Conservation (phyloP, 2,113 vertebrate species). For the Nicator chloris region DNA sequence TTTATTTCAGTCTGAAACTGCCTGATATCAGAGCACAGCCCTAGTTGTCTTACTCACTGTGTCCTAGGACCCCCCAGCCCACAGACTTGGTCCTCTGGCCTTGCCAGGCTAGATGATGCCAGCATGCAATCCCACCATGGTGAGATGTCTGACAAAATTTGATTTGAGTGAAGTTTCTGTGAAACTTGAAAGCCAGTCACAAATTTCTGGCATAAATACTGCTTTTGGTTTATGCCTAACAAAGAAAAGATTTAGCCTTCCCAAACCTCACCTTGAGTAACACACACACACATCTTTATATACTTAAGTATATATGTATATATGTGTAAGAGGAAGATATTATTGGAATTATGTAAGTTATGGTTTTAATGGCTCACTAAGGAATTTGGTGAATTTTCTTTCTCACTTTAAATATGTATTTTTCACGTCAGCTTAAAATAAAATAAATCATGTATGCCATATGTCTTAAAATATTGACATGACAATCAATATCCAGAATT, state of each 20-base stretch:
- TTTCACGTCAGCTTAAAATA: not conserved
- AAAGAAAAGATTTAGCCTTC: not conserved
- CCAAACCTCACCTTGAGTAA: not conserved
- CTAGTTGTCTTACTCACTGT: fast-evolving
- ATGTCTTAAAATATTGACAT: not conserved
- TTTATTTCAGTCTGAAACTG: not conserved
- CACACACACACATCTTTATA: too few species aligned
- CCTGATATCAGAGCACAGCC: not conserved
- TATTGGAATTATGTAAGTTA: not conserved
- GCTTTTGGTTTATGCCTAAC: not conserved
- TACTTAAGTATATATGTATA: not conserved
- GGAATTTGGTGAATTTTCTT: not conserved
- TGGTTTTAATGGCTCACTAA: not conserved
- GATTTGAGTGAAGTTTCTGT: not conserved
- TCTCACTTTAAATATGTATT: not conserved
- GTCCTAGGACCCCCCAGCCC: too few species aligned
- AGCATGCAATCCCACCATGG: not conserved
- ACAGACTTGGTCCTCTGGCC: fast-evolving
- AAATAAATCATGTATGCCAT: not conserved
- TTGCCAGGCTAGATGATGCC: not conserved
- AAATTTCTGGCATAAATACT: not conserved
- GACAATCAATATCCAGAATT: not conserved
- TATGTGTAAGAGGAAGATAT: not conserved
- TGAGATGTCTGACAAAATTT: fast-evolving
- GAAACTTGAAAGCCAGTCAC: not conserved